Base-by-base conservation (phyloP, 2,888 invertebrate genomes). In the Alcis repandata region DNA sequence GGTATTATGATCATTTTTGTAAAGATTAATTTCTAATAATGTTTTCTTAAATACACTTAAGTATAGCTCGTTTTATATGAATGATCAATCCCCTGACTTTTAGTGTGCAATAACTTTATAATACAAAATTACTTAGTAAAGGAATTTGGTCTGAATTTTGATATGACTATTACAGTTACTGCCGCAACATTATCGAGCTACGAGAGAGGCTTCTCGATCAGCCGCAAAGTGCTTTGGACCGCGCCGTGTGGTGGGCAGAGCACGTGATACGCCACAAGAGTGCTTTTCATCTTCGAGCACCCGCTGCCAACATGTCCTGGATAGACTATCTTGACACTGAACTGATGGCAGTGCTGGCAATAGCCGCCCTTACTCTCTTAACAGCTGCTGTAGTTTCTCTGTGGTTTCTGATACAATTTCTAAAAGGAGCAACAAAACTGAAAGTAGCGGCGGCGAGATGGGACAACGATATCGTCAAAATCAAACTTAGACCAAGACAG, bases 161-260 rank as follows among this genome's bases (percentile, higher is more conserved):
- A 27, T 27, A 27, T 4, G 6, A 27, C 27, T 27, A 6, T 27
- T 27, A 27, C 62, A 75, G 77, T n/a, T 77, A 72, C 41, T 69
- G 72, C 4, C 53, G 63, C 10, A 85, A 83, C 56, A 75, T 86
- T 2, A 54, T 45, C 1, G 68, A 63, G 2, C 68, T 91, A 0
- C 74, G 81, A 0, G 53, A 53, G 0, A 27, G 89, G 6, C 78
- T 90, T 71, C 63, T 66, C 2, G 92, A 93, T 64, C 85, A 90
- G 69, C 90, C 90, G 0, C 80, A 86, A 73, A 65, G 69, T 1
- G 80, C 88, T 0, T 48, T 92, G 38, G 87, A 92, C 2, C 85
- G 87, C n/a, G 88, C 89, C 0, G 76, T 93, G 1, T 92, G 92
- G 92, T 92, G 92, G 91, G 87, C 85, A 6, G 93, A 93, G 70